Evolutionary conservation across 1,140 invertebrate genomes (phyloP).

Genomic region (Nymphalis io): DNA sequence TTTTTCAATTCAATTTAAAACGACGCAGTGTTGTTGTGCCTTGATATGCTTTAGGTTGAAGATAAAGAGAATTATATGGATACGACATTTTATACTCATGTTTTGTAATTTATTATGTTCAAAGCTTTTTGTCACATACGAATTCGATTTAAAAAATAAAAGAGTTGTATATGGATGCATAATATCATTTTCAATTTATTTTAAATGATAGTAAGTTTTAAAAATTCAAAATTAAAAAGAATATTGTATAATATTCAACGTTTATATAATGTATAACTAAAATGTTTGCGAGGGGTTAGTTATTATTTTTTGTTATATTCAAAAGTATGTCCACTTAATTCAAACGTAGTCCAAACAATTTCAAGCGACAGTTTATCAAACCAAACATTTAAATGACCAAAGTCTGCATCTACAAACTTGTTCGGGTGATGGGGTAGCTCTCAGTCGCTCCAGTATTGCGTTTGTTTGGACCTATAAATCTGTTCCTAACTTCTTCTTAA

Average conservation of each 20-base stretch:
- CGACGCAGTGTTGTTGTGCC: constrained; percentile 64
- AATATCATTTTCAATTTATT: no score
- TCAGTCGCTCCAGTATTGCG: constrained; percentile 51
- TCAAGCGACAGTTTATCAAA: constrained; percentile 62
- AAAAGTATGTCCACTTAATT: constrained; percentile 39
- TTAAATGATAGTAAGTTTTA: no score
- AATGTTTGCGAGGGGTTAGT: neutral
- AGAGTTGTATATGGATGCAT: no score
- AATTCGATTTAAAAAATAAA: no score
- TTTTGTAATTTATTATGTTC: neutral
- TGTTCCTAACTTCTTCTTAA: constrained; percentile 72
- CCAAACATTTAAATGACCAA: constrained; percentile 66
- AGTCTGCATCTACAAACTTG: constrained; percentile 60
- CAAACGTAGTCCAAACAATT: constrained; percentile 47
- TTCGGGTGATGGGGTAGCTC: constrained; percentile 55
- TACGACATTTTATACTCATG: constrained; percentile 21
- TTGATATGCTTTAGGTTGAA: constrained; percentile 16
- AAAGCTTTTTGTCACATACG: no score
- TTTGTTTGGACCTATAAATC: constrained; percentile 71
- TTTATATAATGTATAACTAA: no score
- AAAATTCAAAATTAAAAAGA: no score
- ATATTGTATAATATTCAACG: no score
- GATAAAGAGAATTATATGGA: constrained; percentile 38
- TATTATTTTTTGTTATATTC: neutral
- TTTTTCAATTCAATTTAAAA: constrained; percentile 75